Conservation (phyloP, 64 coral and sea anemone genomes). For the Actinia equina region DNA sequence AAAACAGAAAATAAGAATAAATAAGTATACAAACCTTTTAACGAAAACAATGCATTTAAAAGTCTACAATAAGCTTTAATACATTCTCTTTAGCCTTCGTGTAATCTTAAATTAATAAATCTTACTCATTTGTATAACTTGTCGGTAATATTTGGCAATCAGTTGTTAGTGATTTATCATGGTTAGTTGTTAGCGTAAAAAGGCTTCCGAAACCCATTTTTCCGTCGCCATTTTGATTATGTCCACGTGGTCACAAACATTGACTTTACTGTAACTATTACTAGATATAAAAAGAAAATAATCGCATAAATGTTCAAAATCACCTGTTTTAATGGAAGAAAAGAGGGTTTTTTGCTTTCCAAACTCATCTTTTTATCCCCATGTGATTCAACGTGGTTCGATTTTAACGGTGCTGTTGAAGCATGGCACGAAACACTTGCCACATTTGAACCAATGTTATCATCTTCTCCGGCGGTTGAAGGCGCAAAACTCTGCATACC, state of each 20-base stretch:
- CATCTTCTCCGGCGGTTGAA: not conserved
- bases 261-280: not conserved
- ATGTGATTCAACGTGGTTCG: constrained; percentile 8
- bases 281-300: not conserved
- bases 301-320: not conserved
- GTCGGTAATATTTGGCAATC: too few species aligned
- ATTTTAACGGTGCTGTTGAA: not conserved
- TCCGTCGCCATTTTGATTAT: too few species aligned
- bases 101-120: too few species aligned
- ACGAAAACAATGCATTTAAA: too few species aligned
- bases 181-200: not conserved
- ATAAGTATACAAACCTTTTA: too few species aligned
- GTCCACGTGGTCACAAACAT: not conserved
- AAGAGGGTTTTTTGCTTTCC: not conserved
- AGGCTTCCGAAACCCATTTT: too few species aligned
- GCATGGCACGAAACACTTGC: not conserved
- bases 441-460: not conserved
- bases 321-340: not conserved
- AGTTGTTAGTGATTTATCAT: not conserved
- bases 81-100: too few species aligned
- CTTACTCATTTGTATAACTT: too few species aligned
- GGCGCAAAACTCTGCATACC: not conserved
- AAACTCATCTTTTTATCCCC: not conserved
- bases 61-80: too few species aligned
- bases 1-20: too few species aligned